Percentiles rank a stretch among this genome's conserved stretches.
Evolutionary conservation across 1,140 invertebrate species (phyloP).

Genomic region (Hycleus cichorii): DNA sequence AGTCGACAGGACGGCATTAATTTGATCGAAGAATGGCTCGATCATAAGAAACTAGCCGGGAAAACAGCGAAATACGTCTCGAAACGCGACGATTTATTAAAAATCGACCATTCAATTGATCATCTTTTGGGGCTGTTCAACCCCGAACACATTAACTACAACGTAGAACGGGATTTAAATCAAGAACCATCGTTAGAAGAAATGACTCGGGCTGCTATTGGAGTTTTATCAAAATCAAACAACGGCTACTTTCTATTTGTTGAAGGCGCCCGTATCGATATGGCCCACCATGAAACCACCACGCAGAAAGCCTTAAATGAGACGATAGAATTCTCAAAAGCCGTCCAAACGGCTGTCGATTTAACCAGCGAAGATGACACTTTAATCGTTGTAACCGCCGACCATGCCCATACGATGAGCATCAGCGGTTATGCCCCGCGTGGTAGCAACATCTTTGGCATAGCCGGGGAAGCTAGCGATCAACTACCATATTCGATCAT

Average conservation of each 20-base stretch:
- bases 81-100: constrained; percentile 47
- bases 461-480: constrained; percentile 39
- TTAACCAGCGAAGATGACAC: constrained; percentile 43
- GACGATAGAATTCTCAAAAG: constrained; percentile 58
- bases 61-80: constrained; percentile 51
- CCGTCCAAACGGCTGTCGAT: constrained; percentile 49
- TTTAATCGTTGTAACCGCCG: constrained; percentile 56
- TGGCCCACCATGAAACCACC: constrained; percentile 58
- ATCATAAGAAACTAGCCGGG: constrained; percentile 11
- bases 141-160: constrained; percentile 45
- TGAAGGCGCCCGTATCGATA: constrained; percentile 65
- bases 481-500: constrained; percentile 61
- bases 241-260: constrained; percentile 65
- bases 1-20: constrained; percentile 40
- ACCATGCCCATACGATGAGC: constrained; percentile 60
- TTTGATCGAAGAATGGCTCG: constrained; percentile 44
- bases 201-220: constrained; percentile 72
- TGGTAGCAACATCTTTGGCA: constrained; percentile 60
- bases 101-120: constrained; percentile 39
- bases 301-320: constrained; percentile 58
- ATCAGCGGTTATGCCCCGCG: constrained; percentile 58
- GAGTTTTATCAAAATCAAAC: constrained; percentile 57
- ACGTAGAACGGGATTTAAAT: constrained; percentile 46
- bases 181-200: constrained; percentile 60
- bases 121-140: constrained; percentile 54